phyloP scores from a whole-genome alignment of 2,888 invertebrate genomes.

The Pedicia rivosa region DNA sequence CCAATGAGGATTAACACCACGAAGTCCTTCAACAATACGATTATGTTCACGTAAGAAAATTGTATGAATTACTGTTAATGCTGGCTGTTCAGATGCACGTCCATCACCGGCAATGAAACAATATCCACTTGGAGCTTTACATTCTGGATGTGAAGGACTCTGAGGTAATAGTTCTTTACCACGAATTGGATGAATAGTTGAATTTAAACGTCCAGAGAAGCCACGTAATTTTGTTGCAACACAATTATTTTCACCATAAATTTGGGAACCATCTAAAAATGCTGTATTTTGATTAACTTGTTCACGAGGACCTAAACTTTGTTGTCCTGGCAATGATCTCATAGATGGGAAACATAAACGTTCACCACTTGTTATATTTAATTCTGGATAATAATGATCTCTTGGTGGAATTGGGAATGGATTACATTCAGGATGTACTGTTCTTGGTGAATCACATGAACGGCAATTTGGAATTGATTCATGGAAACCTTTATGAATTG shows the following conservation, averaged over 20 bases:
- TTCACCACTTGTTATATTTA: slow-evolving; percentile 68
- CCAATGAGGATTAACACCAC: slow-evolving; percentile 79
- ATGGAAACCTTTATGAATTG: slow-evolving; percentile 79
- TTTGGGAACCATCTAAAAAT: slow-evolving; percentile 69
- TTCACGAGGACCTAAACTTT: slow-evolving; percentile 72
- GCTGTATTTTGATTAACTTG: slow-evolving; percentile 91
- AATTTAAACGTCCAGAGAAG: slow-evolving; percentile 66
- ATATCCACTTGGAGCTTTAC: slow-evolving; percentile 67
- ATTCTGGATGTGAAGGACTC: slow-evolving; percentile 66
- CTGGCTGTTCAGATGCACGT: slow-evolving; percentile 85
- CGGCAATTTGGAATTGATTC: slow-evolving; percentile 83
- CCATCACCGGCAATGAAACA: slow-evolving; percentile 87
- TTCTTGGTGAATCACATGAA: slow-evolving; percentile 70
- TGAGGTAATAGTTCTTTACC: slow-evolving; percentile 70
- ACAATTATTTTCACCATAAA: slow-evolving; percentile 84
- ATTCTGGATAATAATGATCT: slow-evolving; percentile 79
- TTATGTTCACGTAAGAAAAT: slow-evolving; percentile 84
- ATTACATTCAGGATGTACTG: slow-evolving; percentile 86
- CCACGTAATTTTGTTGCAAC: slow-evolving; percentile 60
- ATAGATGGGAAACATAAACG: slow-evolving; percentile 87
- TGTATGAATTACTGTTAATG: slow-evolving; percentile 74
- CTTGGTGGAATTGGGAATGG: slow-evolving; percentile 80
- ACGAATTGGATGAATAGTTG: slow-evolving; percentile 54
- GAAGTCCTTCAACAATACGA: slow-evolving; percentile 59
- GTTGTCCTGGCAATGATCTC: slow-evolving; percentile 83